Percentiles rank a stretch among this genome's conserved stretches.
Conservation (phyloP, 2,797 vertebrate species). For the Peromyscus aztecus region DNA sequence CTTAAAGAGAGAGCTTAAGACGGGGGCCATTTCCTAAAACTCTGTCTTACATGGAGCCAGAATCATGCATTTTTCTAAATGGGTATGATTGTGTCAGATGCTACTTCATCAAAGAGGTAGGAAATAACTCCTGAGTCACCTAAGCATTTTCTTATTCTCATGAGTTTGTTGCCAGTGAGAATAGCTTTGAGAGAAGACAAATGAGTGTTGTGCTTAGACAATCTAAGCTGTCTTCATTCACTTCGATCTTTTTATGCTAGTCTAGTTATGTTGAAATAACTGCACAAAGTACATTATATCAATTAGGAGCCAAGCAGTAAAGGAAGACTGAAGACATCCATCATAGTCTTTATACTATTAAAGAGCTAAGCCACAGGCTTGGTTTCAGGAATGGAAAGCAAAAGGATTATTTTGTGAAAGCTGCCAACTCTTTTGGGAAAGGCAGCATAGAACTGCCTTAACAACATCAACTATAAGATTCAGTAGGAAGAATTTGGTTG, state of each 20-base stretch:
- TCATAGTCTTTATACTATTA: neutral
- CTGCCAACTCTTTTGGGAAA: slow-evolving; percentile 39
- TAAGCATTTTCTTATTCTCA: neutral
- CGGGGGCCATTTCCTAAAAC: neutral
- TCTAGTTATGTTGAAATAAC: slow-evolving; percentile 35
- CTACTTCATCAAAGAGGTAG: slow-evolving; percentile 27
- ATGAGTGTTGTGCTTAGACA: slow-evolving; percentile 17
- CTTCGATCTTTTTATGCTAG: neutral
- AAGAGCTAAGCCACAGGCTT: slow-evolving; percentile 36
- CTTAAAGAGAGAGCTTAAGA: slow-evolving; percentile 32
- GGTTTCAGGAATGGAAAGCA: neutral
- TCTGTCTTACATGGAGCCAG: neutral
- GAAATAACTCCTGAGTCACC: slow-evolving; percentile 47
- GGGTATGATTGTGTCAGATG: neutral
- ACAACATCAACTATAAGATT: neutral
- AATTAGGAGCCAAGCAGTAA: slow-evolving; percentile 18
- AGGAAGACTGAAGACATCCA: slow-evolving; percentile 9
- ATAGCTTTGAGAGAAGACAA: slow-evolving; percentile 13
- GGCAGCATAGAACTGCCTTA: slow-evolving; percentile 1
- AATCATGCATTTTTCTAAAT: slow-evolving; percentile 45
- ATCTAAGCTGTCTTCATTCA: slow-evolving; percentile 10
- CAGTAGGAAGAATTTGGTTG: neutral
- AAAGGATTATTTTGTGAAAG: slow-evolving; percentile 29
- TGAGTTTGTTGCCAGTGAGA: slow-evolving; percentile 46
- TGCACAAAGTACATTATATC: neutral